Evolutionary conservation across 2,113 vertebrate genomes (phyloP), one percentile per base, ranked within the genome.

Genomic region (Holacanthus passer): DNA sequence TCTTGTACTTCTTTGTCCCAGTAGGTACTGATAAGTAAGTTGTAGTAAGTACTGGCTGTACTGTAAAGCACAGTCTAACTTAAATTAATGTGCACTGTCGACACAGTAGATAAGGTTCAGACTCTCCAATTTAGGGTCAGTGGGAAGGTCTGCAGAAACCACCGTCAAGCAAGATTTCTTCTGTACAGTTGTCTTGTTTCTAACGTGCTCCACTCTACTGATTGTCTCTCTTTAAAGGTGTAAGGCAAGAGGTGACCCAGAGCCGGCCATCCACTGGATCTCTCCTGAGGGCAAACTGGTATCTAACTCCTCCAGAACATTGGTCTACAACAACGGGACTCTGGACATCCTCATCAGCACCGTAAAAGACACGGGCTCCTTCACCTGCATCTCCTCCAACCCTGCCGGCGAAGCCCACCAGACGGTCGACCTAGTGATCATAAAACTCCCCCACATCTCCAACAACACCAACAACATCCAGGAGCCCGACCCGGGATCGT

Each of bases 401-500:
- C 98, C 98, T 0, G 98, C 98, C 0, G 98, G 98, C 8, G 98
- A 99, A 87, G 97, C 97, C 67, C 98, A 98, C 2, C 97, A 99
- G 79, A 97, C 93, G 0, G 94, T 99, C 74, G 96, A 97, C 66
- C 95, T 99, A 60, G 92, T 97, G 56, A 99, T 99, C 47, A 99
- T 99, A 82, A 99, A 99, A 87, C 97, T 99, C 68, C 98, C 98
- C 3, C 98, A 99, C 91, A 92, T 99, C 89, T 94, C 98, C 82
- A 99, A 99, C 93, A 99, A 97, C 94, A 99, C 98, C 4, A 99
- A 98, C 89, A 97, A 98, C 90, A 99, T 99, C 90, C 97, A 99
- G 0, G 98, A 99, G 91, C 96, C 97, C 0, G 98, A 99, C 77
- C 98, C 98, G 0, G 98, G 98, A 35, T 99, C 97, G 8, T 99